Conservation (phyloP, 1,140 invertebrate species). For the Zaprionus inermis region DNA sequence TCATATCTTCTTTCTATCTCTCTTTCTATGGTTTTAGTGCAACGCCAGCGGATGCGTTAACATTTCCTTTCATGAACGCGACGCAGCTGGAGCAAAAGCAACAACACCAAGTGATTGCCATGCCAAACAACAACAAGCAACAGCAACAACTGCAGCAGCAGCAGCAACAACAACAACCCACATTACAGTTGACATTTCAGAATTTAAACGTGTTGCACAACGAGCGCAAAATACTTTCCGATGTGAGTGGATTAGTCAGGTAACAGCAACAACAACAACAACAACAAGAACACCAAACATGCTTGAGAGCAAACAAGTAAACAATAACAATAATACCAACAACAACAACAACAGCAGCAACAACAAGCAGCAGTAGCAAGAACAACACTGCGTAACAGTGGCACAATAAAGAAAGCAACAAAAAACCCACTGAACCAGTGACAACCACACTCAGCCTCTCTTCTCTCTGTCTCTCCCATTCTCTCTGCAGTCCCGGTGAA, state of each 20-base stretch:
- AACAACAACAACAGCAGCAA: slow-evolving; percentile 19
- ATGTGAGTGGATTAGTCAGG: slow-evolving; percentile 90
- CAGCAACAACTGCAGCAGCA: slow-evolving; percentile 39
- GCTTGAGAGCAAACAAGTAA: slow-evolving; percentile 9
- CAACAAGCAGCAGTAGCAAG: slow-evolving; percentile 8
- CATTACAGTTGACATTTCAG: slow-evolving; percentile 89
- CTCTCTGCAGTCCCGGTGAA: slow-evolving; percentile 87
- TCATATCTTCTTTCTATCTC: neutral
- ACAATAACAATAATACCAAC: slow-evolving; percentile 8
- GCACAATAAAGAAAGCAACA: slow-evolving; percentile 32
- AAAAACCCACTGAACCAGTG: slow-evolving; percentile 55
- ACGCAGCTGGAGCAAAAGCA: slow-evolving; percentile 39
- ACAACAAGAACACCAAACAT: slow-evolving; percentile 9
- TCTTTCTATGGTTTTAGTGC: slow-evolving; percentile 67
- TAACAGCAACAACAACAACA: slow-evolving; percentile 65
- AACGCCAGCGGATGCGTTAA: slow-evolving; percentile 70
- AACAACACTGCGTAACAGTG: slow-evolving; percentile 25
- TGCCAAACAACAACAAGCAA: slow-evolving; percentile 42
- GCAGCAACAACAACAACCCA: slow-evolving; percentile 85
- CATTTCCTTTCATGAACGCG: slow-evolving; percentile 82
- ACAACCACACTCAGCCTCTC: slow-evolving; percentile 22
- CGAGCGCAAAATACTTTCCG: slow-evolving; percentile 87
- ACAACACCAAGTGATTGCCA: slow-evolving; percentile 31
- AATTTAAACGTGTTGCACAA: slow-evolving; percentile 86
- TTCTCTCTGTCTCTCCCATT: slow-evolving; percentile 5